Evolutionary conservation across 2,888 invertebrate genomes (phyloP).

Genomic region (Augochlorella aurata): DNA sequence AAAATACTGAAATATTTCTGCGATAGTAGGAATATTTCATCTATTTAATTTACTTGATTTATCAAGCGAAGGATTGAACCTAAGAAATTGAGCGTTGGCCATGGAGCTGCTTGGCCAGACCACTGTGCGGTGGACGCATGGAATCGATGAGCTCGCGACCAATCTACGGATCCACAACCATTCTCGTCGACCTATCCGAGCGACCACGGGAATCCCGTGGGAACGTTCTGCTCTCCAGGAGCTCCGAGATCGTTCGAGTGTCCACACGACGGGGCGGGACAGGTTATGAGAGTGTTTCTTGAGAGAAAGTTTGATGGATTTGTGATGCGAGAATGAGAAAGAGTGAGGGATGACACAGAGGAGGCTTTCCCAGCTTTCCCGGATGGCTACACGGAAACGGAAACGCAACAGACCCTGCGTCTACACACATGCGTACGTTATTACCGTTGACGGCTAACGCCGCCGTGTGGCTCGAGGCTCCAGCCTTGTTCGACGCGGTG

Average conservation of each 20-base stretch:
- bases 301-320: no score
- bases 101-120: no score
- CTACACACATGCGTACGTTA: constrained; percentile 59
- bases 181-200: constrained; percentile 41
- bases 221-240: not conserved
- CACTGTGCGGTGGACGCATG: not conserved
- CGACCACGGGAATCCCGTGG: constrained; percentile 21
- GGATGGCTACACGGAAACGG: constrained; percentile 44
- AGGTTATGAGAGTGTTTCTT: not conserved
- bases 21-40: no score
- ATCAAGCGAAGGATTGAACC: no score
- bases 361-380: constrained; percentile 42
- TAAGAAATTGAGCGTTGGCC: no score
- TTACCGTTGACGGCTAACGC: constrained; percentile 84
- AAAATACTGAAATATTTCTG: no score
- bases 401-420: constrained; percentile 20
- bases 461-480: constrained; percentile 83
- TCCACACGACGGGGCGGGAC: constrained; percentile 13
- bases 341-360: constrained; percentile 6
- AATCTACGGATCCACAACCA: constrained; percentile 12
- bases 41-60: no score
- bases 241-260: not conserved
- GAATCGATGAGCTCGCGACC: constrained; percentile 38
- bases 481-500: constrained; percentile 83
- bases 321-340: no score